These are phyloP conservation scores for Pandion haliaetus DNA, from an alignment of 2,113 vertebrate genomes.

Conservation along the genomic window DNA sequence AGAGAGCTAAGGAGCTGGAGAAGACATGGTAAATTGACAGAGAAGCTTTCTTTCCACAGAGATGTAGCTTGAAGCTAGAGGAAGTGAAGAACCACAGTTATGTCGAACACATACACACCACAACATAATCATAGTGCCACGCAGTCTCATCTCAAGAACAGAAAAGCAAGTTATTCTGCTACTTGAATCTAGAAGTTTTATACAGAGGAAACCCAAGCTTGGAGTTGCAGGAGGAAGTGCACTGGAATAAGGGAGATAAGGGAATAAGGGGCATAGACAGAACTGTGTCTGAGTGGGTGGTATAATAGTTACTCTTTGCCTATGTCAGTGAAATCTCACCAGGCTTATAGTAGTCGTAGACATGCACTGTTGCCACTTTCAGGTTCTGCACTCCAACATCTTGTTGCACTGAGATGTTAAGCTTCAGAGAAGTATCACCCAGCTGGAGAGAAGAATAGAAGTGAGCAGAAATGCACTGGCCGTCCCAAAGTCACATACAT, in stretches of 20 bases:
- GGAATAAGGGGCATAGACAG: background rate
- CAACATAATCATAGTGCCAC: background rate
- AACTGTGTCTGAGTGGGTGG: background rate
- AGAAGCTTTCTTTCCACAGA: background rate
- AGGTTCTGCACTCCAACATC: slow-evolving; percentile 38
- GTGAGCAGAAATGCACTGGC: background rate
- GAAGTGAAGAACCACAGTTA: background rate
- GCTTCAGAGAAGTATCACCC: background rate
- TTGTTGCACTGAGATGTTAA: slow-evolving; percentile 46
- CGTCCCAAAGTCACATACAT: background rate
- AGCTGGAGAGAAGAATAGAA: slow-evolving; percentile 6
- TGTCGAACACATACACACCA: background rate
- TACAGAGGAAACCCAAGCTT: background rate
- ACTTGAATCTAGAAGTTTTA: background rate
- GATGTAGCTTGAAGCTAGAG: background rate
- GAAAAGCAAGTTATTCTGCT: background rate
- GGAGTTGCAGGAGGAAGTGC: background rate
- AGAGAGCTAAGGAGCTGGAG: background rate
- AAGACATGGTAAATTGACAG: background rate
- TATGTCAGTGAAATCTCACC: background rate
- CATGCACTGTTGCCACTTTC: background rate
- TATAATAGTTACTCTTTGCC: background rate
- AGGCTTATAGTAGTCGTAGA: slow-evolving; percentile 54
- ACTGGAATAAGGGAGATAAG: background rate
- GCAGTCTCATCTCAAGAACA: background rate